Evolutionary conservation across 92 coral and sea anemone species (phyloP).

Genomic region (Epizoanthus ramosus): DNA sequence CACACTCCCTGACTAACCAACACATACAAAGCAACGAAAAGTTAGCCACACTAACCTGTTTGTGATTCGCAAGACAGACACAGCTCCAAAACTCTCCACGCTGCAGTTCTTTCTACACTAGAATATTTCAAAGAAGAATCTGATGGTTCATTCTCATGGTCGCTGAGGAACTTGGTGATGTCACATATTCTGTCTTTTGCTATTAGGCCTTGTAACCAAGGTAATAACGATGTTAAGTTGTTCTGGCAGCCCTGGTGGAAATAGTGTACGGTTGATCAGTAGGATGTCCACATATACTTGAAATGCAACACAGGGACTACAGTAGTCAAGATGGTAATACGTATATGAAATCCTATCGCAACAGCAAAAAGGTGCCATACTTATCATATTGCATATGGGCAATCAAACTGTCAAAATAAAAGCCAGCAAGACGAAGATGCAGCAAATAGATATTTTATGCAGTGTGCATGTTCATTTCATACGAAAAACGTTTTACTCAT

Average conservation of each 20-base stretch:
- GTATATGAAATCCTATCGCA: too few relatives aligned
- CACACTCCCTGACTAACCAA: neutral
- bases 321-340: too few relatives aligned
- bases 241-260: constrained; percentile 37
- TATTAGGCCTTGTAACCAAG: constrained; percentile 31
- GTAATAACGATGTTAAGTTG: neutral
- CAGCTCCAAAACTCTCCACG: constrained; percentile 28
- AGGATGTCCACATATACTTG: too few relatives aligned
- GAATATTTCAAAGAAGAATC: neutral
- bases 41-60: constrained; percentile 5
- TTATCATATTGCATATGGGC: too few relatives aligned
- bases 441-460: too few relatives aligned
- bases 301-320: too few relatives aligned
- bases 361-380: too few relatives aligned
- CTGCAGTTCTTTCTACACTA: constrained; percentile 9
- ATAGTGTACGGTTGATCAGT: neutral
- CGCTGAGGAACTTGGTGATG: constrained; percentile 4
- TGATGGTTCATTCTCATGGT: neutral
- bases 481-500: too few relatives aligned
- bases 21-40: too few relatives aligned
- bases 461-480: too few relatives aligned
- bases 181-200: constrained; percentile 16
- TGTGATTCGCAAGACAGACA: constrained; percentile 9
- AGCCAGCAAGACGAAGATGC: too few relatives aligned
- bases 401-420: too few relatives aligned